Evolutionary conservation across 2,797 vertebrate species (phyloP).

Genomic region (Micropoecilia bifurca): DNA sequence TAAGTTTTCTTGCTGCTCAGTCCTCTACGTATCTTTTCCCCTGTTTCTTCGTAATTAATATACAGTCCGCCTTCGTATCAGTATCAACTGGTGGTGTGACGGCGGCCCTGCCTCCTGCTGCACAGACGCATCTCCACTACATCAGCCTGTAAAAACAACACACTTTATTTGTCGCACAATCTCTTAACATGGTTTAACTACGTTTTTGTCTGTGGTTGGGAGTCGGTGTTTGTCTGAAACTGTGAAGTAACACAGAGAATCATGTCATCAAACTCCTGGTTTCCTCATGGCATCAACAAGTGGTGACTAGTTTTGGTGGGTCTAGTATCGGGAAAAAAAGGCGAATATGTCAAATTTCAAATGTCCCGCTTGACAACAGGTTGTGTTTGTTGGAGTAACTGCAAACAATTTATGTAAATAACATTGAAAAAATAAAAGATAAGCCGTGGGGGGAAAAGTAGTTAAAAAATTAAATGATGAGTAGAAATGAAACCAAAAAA

Average conservation of each 20-base stretch:
- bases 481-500: neutral
- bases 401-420: neutral
- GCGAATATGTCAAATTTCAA: neutral
- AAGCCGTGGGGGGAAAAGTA: neutral
- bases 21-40: neutral
- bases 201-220: conserved; percentile 19
- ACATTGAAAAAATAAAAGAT: neutral
- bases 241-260: neutral
- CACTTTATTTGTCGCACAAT: neutral
- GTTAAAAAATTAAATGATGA: neutral
- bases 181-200: neutral
- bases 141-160: neutral
- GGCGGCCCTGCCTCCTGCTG: conserved; percentile 1
- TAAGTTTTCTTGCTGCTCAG: conserved; percentile 16
- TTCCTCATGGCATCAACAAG: conserved; percentile 2
- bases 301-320: neutral
- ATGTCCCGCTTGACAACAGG: neutral
- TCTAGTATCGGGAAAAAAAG: neutral
- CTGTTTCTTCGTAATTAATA: conserved; percentile 38
- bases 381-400: neutral
- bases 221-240: neutral
- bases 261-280: neutral
- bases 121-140: neutral
- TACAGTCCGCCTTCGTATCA: conserved; percentile 49
- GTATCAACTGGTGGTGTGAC: conserved; percentile 53